Percentiles rank a stretch among this genome's conserved stretches.
These are phyloP conservation scores for Pithys albifrons DNA, from an alignment of 2,113 vertebrate genomes.

Conservation along the genomic window DNA sequence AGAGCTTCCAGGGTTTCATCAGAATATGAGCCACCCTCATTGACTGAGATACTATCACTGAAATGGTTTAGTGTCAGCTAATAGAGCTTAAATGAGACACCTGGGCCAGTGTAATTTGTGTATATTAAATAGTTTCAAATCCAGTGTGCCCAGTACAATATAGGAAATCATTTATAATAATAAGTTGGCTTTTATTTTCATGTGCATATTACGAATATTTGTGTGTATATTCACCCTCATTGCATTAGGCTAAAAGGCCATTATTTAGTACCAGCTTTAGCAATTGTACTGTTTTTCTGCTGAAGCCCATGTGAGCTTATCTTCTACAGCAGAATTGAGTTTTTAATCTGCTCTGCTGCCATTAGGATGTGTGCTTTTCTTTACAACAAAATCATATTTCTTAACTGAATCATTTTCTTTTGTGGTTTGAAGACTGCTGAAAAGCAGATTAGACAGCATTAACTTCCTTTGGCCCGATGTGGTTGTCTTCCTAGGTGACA, in stretches of 20 bases:
- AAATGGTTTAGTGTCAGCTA: not conserved
- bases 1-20: not conserved
- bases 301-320: not conserved
- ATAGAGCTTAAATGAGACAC: not conserved
- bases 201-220: not conserved
- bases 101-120: not conserved
- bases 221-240: not conserved
- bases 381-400: not conserved
- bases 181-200: not conserved
- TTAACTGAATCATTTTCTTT: not conserved
- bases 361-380: conserved; percentile 8
- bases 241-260: not conserved
- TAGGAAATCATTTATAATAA: not conserved
- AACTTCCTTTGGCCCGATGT: not conserved
- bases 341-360: conserved; percentile 13
- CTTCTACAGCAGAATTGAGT: conserved; percentile 7
- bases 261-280: conserved; percentile 10
- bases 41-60: not conserved
- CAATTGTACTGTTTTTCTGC: not conserved
- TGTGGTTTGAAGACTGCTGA: not conserved
- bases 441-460: conserved; percentile 36
- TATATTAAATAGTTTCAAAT: not conserved
- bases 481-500: conserved; percentile 84
- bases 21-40: fast-evolving
- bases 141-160: not conserved